Evolutionary conservation across 92 coral and sea anemone genomes (phyloP), one percentile per base, ranked within the genome.

Genomic region (Palythoa grandiflora): DNA sequence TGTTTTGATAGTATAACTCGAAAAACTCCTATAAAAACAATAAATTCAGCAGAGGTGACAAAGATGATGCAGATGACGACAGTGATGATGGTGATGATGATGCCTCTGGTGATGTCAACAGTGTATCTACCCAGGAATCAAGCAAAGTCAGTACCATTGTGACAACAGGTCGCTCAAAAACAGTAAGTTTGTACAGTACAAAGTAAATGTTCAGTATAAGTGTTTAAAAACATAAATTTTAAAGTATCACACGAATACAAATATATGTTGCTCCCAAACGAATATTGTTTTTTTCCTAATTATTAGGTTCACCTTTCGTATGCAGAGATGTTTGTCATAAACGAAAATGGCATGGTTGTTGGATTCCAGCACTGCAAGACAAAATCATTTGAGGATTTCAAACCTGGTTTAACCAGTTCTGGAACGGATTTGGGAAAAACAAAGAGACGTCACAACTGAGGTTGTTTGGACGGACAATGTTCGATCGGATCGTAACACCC

Each of bases 401-500:
- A 77, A 21, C n/a, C n/a, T n/a, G n/a, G n/a, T n/a, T n/a, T n/a
- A n/a, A n/a, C 81, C 65, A 52, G 81, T 35, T 77, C 47, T 51
- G 11, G 38, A 77, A 53, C 81, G 66, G 10, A 77, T 77, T 20
- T 77, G 65, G 81, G 81, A 9, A 6, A 21, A 52, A 53, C 81
- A 77, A 52, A 20, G 10, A 35, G 5, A 19, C 21, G 66, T 77
- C 8, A 35, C 38, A 54, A 77, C 66, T 77, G 65, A 54, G 81
- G 66, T 77, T 52, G 81, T 77, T 6, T 77, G 81, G 79, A 44
- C 79, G n/a, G 79, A 75, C 38, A 75, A 75, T 48, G 80, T 75
- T 21, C 60, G 60, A 47, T 77, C 20, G 9, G 68, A 77, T 2
- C 68, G 48, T 9, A 76, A 76, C 40, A 11, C 80, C 80, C 57